Evolutionary conservation across 1,140 invertebrate genomes (phyloP).

Genomic region (Bombyx mori): DNA sequence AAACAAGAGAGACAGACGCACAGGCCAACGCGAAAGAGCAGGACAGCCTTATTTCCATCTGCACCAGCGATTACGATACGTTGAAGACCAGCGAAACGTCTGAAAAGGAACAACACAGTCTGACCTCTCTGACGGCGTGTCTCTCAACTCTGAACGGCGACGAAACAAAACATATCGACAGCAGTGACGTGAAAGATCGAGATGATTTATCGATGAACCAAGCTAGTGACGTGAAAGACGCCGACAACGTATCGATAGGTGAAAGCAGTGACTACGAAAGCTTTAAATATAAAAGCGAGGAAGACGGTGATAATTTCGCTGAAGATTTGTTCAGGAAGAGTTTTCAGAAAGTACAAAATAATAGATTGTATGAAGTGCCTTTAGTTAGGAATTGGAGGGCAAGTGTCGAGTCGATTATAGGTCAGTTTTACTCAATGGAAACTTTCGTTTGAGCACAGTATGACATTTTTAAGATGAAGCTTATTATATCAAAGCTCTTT

Average conservation of each 20-base stretch:
- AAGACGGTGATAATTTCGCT: slow-evolving; percentile 60
- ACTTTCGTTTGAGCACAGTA: too few species aligned
- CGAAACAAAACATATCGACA: slow-evolving; percentile 3
- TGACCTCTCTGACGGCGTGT: slow-evolving; percentile 27
- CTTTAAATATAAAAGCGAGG: slow-evolving; percentile 78
- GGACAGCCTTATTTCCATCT: slow-evolving; percentile 54
- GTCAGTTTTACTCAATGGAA: slow-evolving; percentile 20
- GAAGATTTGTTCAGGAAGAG: slow-evolving; percentile 60
- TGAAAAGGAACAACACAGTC: slow-evolving; percentile 51
- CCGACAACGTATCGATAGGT: slow-evolving; percentile 79
- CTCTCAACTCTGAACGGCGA: slow-evolving; percentile 7
- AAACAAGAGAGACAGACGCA: slow-evolving; percentile 44
- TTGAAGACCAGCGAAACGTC: slow-evolving; percentile 57
- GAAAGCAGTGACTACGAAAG: slow-evolving; percentile 90
- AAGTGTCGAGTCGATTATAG: slow-evolving; percentile 51
- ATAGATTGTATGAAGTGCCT: slow-evolving; percentile 28
- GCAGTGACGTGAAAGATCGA: slow-evolving; percentile 30
- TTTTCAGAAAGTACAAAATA: slow-evolving; percentile 29
- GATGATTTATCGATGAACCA: slow-evolving; percentile 75
- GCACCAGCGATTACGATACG: slow-evolving; percentile 55
- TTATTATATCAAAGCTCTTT: too few species aligned
- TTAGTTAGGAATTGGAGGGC: slow-evolving; percentile 42
- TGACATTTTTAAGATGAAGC: too few species aligned
- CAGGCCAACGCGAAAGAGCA: slow-evolving; percentile 33
- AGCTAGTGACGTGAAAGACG: slow-evolving; percentile 27